Evolutionary conservation across 2,888 invertebrate genomes (phyloP).

Genomic region (Pteria penguin): DNA sequence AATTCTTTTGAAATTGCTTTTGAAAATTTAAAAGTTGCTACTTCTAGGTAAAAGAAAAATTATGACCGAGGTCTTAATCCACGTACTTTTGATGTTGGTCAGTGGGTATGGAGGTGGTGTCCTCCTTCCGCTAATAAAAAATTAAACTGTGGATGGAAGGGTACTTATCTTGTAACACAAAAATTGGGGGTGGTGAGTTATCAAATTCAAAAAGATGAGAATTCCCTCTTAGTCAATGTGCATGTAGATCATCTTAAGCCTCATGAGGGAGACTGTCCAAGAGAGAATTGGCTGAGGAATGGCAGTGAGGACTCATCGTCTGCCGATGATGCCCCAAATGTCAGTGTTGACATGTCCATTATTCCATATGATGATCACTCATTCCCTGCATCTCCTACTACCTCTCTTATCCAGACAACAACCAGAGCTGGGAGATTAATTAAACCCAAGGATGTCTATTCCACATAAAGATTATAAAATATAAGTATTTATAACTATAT

Average conservation of each 20-base stretch:
- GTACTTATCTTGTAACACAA: slow-evolving; percentile 12
- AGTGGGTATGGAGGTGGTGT: slow-evolving; percentile 32
- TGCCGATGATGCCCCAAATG: neutral
- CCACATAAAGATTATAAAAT: neutral
- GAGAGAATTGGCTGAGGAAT: neutral
- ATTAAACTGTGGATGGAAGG: slow-evolving; percentile 20
- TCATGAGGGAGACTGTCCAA: neutral
- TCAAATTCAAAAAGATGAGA: slow-evolving; percentile 3
- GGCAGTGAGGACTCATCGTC: neutral
- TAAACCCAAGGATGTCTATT: neutral
- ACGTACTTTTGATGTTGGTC: neutral
- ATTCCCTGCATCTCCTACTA: neutral
- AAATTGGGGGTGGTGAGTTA: slow-evolving; percentile 18
- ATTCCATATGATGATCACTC: neutral
- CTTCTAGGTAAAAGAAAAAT: slow-evolving; percentile 2
- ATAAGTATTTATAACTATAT: neutral
- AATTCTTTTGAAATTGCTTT: slow-evolving; percentile 16
- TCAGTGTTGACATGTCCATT: neutral
- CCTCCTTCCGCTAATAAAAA: slow-evolving; percentile 19
- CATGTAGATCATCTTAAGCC: slow-evolving; percentile 29
- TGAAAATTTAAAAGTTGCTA: slow-evolving; percentile 9
- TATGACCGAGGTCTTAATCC: slow-evolving; percentile 22
- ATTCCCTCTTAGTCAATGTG: neutral
- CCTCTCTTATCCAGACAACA: neutral
- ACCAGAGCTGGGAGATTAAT: neutral